phyloP scores from a whole-genome alignment of 2,888 invertebrate species.

The Phrixothrix hirtus region DNA sequence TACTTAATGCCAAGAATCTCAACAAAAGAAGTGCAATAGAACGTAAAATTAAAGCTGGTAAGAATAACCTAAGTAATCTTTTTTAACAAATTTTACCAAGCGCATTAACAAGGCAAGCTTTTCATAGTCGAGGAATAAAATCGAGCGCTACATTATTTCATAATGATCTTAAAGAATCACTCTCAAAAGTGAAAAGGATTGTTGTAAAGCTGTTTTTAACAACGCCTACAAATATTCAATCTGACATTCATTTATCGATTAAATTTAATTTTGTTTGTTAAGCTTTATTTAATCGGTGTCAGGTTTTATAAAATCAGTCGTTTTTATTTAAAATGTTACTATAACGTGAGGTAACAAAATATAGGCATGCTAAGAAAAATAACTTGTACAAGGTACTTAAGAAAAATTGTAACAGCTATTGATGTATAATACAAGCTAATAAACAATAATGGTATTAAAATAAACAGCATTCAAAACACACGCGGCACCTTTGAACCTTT shows the following conservation, averaged over 20 bases:
- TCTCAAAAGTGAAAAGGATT: conserved; percentile 6
- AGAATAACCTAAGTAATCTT: conserved; percentile 38
- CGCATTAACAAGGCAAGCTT: conserved; percentile 36
- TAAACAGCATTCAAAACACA: conserved; percentile 21
- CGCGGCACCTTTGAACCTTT: conserved; percentile 34
- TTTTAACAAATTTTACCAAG: conserved; percentile 33
- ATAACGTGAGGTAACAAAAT: no score
- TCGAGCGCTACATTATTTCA: conserved; percentile 13
- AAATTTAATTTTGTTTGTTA: no score
- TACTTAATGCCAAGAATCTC: conserved; percentile 19
- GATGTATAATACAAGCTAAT: conserved; percentile 15
- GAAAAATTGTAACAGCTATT: conserved; percentile 7
- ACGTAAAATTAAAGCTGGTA: conserved; percentile 40
- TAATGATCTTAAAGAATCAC: not conserved
- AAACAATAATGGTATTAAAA: conserved; percentile 29
- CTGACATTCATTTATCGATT: no score
- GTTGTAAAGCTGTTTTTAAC: conserved; percentile 13
- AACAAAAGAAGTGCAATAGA: conserved; percentile 38
- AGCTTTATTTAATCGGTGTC: no score
- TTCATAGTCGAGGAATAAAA: conserved; percentile 21
- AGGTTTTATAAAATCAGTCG: no score
- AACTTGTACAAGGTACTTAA: no score
- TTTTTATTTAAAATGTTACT: no score
- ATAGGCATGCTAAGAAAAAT: no score
- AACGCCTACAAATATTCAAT: conserved; percentile 11